Evolutionary conservation across 2,888 invertebrate genomes (phyloP), one percentile per base, ranked within the genome.

Genomic region (Hoplodrina ambigua): DNA sequence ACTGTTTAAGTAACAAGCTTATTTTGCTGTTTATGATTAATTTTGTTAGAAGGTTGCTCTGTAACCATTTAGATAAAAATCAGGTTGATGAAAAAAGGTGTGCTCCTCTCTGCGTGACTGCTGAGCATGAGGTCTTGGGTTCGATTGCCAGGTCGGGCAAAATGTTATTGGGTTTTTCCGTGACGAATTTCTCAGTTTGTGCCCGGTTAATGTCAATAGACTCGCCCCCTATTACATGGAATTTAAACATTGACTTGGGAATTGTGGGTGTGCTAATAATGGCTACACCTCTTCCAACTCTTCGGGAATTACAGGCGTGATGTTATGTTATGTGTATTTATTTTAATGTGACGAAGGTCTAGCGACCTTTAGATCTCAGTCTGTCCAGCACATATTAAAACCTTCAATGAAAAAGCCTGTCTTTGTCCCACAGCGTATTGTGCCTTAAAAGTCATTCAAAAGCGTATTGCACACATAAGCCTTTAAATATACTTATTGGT

Each of bases 401-500:
- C 20, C 4, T 52, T 52, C n/a, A 30, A 20, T 8, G 13, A 19
- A 37, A 37, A 37, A 25, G 4, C 17, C 0, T 33, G 15, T 52
- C 2, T 0, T 52, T 7, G 6, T 30, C 15, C 17, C 6, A 25
- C 20, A 46, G 6, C 13, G 13, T 3, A 19, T n/a, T n/a, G 1
- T 41, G 37, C 25, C 52, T 8, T 52, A 46, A 75, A 66, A 37
- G 5, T 37, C 20, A 41, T n/a, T 53, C 15, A 52, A 52, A 56
- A 46, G 25, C 19, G 25, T 25, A 50, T 25, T 33, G 15, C 19
- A 52, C n/a, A 17, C 10, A 6, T 37, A 30, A 52, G 11, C 11
- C 30, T n/a, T n/a, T 15, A 61, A 71, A 56, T 52, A 53, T 52
- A 57, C 30, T 62, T 2, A 25, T 58, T 58, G 11, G 25, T 72